Conservation (phyloP, 2,113 vertebrate genomes). For the Columba livia region DNA sequence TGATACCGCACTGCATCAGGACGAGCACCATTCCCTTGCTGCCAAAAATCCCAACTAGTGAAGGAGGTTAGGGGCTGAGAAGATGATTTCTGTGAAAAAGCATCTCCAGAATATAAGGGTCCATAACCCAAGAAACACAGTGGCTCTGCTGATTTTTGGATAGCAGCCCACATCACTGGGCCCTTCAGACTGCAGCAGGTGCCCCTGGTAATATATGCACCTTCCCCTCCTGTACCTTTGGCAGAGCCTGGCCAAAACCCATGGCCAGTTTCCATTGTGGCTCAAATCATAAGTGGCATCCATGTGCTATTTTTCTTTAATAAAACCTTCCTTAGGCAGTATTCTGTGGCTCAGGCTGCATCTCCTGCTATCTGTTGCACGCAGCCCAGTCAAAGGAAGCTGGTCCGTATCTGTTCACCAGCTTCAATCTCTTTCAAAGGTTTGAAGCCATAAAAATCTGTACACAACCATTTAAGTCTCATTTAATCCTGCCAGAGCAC, state of each 20-base stretch:
- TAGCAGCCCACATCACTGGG: accelerated
- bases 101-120: neutral
- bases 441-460: neutral
- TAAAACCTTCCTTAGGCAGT: neutral
- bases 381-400: neutral
- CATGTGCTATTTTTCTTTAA: neutral
- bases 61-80: neutral
- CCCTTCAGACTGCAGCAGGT: neutral
- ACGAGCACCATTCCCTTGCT: neutral
- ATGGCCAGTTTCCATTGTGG: neutral
- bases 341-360: neutral
- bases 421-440: neutral
- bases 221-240: neutral
- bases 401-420: neutral
- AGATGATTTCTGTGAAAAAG: neutral
- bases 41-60: neutral
- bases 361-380: neutral
- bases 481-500: neutral
- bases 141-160: neutral
- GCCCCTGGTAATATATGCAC: neutral
- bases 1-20: too few relatives aligned
- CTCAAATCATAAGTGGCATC: neutral
- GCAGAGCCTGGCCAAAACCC: neutral
- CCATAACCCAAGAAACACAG: neutral
- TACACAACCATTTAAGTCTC: neutral